Base-by-base conservation (phyloP, 2,888 invertebrate species). In the Polyommatus iphigenia region DNA sequence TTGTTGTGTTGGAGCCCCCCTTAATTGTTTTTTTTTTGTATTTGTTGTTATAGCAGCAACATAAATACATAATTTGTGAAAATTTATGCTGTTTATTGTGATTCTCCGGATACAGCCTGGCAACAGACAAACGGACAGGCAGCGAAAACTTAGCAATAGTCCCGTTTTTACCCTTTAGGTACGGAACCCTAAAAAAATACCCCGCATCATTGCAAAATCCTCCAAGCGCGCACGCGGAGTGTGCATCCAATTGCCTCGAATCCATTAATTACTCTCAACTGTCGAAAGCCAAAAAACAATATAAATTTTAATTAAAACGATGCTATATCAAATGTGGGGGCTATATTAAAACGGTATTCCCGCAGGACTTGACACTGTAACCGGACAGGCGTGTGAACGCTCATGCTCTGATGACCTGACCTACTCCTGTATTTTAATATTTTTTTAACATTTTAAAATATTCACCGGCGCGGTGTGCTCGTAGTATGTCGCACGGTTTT, bases 301-400 rank as follows among this genome's bases (percentile, higher is more conserved):
- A 54, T 18, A 54, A 54, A 72, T 71, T 41, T 71, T 41, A 29
- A 67, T 32, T 29, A 67, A 29, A 67, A 29, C 29, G 3, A 8
- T n/a, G 8, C 18, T 36, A n/a, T 72, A 72, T 41, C 36, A 41
- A 72, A 72, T n/a, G 72, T 72, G 36, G n/a, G 15, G 36, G 41
- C 41, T 20, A 20, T 72, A 41, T 41, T 72, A 41, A 36, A 72
- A 72, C 72, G 20, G 20, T 72, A 13, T 36, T 41, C 72, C 41
- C 72, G n/a, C 72, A 72, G 72, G 72, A 72, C 72, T 72, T 20
- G 72, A 72, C 41, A 72, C 72, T 72, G 41, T 72, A 41, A 41
- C 36, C 72, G 20, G 41, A 41, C 72, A 41, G 72, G 72, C 72
- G 72, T 72, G 24, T 41, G 72, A 72, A 72, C 41, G 41, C 41